Evolutionary conservation across 2,888 invertebrate species (phyloP), one percentile per base, ranked within the genome.

Genomic region (Acrobasis repandana): DNA sequence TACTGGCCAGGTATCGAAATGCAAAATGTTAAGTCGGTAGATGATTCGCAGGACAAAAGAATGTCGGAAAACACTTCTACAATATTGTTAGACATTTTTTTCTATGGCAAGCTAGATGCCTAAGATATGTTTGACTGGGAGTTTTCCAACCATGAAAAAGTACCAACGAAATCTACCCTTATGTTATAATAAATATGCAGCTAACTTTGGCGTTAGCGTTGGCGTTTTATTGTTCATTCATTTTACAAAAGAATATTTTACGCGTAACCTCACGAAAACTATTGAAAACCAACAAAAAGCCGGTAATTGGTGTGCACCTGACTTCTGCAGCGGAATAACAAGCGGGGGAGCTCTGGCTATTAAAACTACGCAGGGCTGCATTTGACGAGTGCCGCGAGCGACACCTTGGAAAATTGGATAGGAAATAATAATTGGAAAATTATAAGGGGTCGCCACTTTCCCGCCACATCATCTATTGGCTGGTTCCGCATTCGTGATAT

Each of bases 361-460:
- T 74, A 73, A 75, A 75, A 73, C 74, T 75, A 66, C 71, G 73
- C 73, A 77, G 77, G 83, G 83, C 88, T 92, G 91, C 88, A 80
- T 80, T 90, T 91, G 92, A 92, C 92, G 90, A 89, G 85, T 75
- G 90, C 91, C 90, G 84, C 82, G 82, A 81, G 91, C 92, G 92
- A 90, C 91, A 90, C 88, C 88, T 88, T 79, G 91, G 90, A 91
- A 92, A 91, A 91, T 91, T 91, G 91, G 82, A 89, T 85, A 88
- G 89, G 89, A 90, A 91, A 90, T 90, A 54, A 91, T 92, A 92
- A 92, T 92, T 91, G 90, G 91, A 90, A 89, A 91, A 92, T 92
- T 92, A 91, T 91, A 87, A 90, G 85, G 88, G 81, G 78, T 78
- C 81, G 83, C 83, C 84, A 83, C 83, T 88, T 86, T 80, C 80